phyloP scores from a whole-genome alignment of 2,888 invertebrate species.

The Toxonevra muliebris region DNA sequence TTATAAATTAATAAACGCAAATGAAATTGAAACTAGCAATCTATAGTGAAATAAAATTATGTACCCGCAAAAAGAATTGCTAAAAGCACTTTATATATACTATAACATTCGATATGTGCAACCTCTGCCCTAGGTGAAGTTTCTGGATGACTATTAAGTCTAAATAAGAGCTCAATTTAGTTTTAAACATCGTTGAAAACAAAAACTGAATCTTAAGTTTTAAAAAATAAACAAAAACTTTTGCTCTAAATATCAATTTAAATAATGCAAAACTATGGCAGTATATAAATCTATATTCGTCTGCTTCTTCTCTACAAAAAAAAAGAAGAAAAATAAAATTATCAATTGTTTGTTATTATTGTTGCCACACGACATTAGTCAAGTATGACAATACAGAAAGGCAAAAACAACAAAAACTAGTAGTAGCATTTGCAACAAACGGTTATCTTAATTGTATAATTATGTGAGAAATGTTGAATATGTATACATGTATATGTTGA shows the following conservation, averaged over 20 bases:
- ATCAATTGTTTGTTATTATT: not conserved
- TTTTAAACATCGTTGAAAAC: no score
- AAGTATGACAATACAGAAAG: conserved; percentile 12
- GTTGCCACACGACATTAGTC: conserved; percentile 18
- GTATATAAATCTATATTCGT: no score
- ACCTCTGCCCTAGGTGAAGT: no score
- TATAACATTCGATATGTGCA: no score
- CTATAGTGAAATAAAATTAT: no score
- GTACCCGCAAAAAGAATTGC: not conserved
- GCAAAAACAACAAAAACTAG: conserved; percentile 1
- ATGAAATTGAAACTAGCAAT: no score
- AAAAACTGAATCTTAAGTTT: not conserved
- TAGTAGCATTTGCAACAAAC: no score
- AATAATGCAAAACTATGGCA: no score
- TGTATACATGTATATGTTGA: no score
- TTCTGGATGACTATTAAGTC: no score
- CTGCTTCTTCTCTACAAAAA: no score
- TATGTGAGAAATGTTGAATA: conserved; percentile 9
- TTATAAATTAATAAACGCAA: not conserved
- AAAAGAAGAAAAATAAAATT: not conserved
- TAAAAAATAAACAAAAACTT: not conserved
- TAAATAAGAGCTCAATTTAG: not conserved
- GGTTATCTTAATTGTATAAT: conserved; percentile 8
- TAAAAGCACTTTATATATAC: no score
- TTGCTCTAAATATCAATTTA: not conserved